Evolutionary conservation across 1,140 invertebrate species (phyloP).

Genomic region (Drosophila erecta): DNA sequence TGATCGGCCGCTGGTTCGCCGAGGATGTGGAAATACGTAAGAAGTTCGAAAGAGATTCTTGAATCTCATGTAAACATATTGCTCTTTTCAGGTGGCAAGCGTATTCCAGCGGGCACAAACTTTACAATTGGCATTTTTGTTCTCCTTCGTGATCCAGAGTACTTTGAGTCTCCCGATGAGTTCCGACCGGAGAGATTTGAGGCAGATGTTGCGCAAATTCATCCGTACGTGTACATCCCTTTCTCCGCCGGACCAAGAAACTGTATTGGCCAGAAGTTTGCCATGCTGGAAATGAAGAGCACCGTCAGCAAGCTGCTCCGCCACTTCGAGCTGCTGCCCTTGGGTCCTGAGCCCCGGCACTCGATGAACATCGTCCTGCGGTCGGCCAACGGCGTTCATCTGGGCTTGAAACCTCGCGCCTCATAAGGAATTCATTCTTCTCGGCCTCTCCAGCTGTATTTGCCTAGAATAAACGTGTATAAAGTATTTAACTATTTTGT

Average conservation of each 20-base stretch:
- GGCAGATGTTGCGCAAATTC: constrained; percentile 77
- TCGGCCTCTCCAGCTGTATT: constrained; percentile 2
- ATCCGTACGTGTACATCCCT: constrained; percentile 86
- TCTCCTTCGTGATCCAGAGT: constrained; percentile 85
- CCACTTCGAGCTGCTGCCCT: constrained; percentile 72
- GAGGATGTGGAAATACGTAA: constrained; percentile 85
- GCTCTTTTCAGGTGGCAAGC: constrained; percentile 60
- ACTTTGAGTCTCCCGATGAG: constrained; percentile 87
- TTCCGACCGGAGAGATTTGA: constrained; percentile 89
- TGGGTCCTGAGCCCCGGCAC: constrained; percentile 53
- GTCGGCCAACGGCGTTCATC: constrained; percentile 61
- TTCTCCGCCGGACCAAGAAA: constrained; percentile 89
- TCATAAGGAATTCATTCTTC: neutral
- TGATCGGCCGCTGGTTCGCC: constrained; percentile 86
- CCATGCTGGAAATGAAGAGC: constrained; percentile 90
- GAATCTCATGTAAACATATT: neutral
- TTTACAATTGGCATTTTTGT: constrained; percentile 83
- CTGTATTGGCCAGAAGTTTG: constrained; percentile 91
- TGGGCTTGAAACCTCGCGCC: constrained; percentile 47
- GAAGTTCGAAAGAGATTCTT: neutral
- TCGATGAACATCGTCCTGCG: constrained; percentile 64
- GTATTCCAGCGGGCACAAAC: constrained; percentile 84
- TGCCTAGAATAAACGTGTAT: neutral
- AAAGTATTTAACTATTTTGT: neutral
- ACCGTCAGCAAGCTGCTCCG: constrained; percentile 81